Base-by-base conservation (phyloP, 2,797 vertebrate species). In the Ctenopoma kingsleyae region DNA sequence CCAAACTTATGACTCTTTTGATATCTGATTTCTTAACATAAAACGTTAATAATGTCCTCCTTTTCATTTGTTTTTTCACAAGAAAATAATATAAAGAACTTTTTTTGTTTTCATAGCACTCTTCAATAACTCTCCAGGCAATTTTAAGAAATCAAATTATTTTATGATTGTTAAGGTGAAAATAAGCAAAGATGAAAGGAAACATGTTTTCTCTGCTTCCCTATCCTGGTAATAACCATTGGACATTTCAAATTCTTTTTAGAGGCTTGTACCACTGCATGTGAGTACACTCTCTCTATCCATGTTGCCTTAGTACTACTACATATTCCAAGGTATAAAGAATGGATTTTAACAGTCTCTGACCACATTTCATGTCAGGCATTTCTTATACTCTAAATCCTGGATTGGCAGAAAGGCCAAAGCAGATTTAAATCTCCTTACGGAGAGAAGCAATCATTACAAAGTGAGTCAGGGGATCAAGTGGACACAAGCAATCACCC, bases 381-480 rank as follows among this genome's bases (percentile, higher is more conserved):
- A 67, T 83, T 84, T 80, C 65, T 82, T 85, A 71, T 58, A 50
- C 47, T 83, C 40, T 72, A 82, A 92, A 90, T 85, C 84, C 83
- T 76, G 71, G 69, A 85, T 84, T 81, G 74, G 78, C 80, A 68
- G 60, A 80, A 80, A 60, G 61, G 57, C 72, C 19, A 67, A 25
- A 78, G 76, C 82, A 80, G 71, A 83, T 89, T 87, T 83, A 89
- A 91, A 92, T 93, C 89, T 90, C 78, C 65, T 92, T 88, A 88
- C 57, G 58, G 67, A 79, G 71, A 78, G 83, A 91, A 87, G 85
- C 86, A 91, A 92, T 92, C 88, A 89, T 88, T 70, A 82, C 68
- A 84, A 88, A 85, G 82, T 78, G 76, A 88, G 87, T 83, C 65
- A n/a, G 60, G 76, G 80, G 89, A 90, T 90, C 82, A 91, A 80